Evolutionary conservation across 2,113 vertebrate species (phyloP).

Genomic region (Plestiodon gilberti): DNA sequence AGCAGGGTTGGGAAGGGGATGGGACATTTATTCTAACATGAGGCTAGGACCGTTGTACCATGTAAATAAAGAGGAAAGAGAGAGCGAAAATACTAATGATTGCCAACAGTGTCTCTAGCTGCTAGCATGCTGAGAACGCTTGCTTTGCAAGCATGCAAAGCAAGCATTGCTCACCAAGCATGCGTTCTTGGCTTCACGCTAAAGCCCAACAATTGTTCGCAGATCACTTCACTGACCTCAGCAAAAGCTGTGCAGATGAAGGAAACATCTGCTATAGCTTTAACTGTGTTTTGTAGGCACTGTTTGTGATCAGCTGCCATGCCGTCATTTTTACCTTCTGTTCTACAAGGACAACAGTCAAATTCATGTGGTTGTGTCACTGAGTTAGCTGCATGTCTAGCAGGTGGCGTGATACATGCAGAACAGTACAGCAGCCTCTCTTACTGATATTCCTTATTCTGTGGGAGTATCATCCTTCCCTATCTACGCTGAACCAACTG

Average conservation of each 20-base stretch:
- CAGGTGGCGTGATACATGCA: background rate
- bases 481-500: background rate
- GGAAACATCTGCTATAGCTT: conserved; percentile 1
- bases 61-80: background rate
- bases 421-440: too few relatives aligned
- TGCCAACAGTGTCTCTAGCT: too few relatives aligned
- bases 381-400: background rate
- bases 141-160: background rate
- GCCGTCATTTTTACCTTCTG: background rate
- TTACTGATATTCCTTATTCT: background rate
- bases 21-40: background rate
- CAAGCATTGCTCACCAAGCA: background rate
- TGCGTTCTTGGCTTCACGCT: conserved; percentile 5
- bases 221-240: conserved; percentile 20
- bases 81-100: background rate
- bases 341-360: background rate
- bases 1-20: background rate
- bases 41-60: background rate
- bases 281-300: background rate
- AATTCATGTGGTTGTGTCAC: background rate
- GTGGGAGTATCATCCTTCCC: background rate
- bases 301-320: background rate
- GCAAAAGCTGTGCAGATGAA: conserved; percentile 3
- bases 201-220: background rate
- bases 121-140: background rate